Conservation (phyloP, 2,797 vertebrate species). For the Serranus cabrilla region DNA sequence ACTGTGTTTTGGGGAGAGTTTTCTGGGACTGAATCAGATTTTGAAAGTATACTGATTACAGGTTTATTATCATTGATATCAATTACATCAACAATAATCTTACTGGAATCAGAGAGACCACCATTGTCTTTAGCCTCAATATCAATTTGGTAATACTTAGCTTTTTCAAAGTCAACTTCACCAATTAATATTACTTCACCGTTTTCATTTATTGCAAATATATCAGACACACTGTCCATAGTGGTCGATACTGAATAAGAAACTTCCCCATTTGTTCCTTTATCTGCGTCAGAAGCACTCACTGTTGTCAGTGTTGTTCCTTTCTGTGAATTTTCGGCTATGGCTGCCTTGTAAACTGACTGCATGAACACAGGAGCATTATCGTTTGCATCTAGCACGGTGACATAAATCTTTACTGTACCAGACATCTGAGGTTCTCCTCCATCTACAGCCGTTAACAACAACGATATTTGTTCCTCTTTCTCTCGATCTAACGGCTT, state of each 20-base stretch:
- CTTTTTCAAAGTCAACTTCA: slow-evolving; percentile 81
- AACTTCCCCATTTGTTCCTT: slow-evolving; percentile 76
- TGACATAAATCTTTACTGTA: slow-evolving; percentile 63
- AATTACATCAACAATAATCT: slow-evolving; percentile 68
- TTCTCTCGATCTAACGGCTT: slow-evolving; percentile 72
- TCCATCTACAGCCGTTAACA: slow-evolving; percentile 74
- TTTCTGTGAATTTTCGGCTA: slow-evolving; percentile 80
- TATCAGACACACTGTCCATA: slow-evolving; percentile 55
- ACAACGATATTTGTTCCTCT: slow-evolving; percentile 50
- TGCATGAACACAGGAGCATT: slow-evolving; percentile 78
- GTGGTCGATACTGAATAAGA: slow-evolving; percentile 76
- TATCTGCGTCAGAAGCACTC: slow-evolving; percentile 80
- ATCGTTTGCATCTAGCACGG: slow-evolving; percentile 69
- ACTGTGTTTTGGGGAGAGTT: slow-evolving; percentile 40
- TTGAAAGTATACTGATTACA: slow-evolving; percentile 58
- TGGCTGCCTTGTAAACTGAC: slow-evolving; percentile 70
- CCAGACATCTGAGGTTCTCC: slow-evolving; percentile 73
- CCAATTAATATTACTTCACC: slow-evolving; percentile 77
- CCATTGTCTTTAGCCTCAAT: slow-evolving; percentile 79
- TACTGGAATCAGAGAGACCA: slow-evolving; percentile 65
- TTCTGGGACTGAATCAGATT: slow-evolving; percentile 59
- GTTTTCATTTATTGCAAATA: slow-evolving; percentile 77
- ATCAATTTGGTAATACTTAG: slow-evolving; percentile 73
- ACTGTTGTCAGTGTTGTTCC: slow-evolving; percentile 77
- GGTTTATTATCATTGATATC: slow-evolving; percentile 76